A percentile compares a stretch with the other conserved stretches of the same genome.
phyloP scores from a whole-genome alignment of 2,888 invertebrate species.

The Cenopis cana region DNA sequence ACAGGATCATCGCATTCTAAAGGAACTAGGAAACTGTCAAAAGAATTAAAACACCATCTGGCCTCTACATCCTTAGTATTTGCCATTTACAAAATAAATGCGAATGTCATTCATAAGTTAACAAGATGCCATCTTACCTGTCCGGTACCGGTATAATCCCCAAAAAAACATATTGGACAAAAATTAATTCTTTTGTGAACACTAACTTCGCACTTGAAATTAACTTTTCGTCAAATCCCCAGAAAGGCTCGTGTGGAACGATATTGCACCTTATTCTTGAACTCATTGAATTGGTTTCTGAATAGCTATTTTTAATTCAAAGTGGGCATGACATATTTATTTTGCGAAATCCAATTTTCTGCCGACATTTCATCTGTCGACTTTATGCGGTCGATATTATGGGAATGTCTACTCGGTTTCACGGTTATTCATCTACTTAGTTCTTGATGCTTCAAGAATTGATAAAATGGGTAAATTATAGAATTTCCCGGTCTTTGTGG shows the following conservation, averaged over 20 bases:
- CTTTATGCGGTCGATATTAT: constrained; percentile 80
- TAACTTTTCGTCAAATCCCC: constrained; percentile 71
- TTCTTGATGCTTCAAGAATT: constrained; percentile 54
- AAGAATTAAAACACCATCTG: constrained; percentile 26
- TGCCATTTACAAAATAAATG: constrained; percentile 45
- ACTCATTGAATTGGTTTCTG: constrained; percentile 53
- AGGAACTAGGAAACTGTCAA: constrained; percentile 11
- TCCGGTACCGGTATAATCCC: constrained; percentile 66
- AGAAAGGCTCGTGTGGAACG: constrained; percentile 22
- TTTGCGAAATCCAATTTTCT: constrained; percentile 85
- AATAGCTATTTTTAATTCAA: constrained; percentile 59
- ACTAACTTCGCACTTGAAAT: constrained; percentile 76
- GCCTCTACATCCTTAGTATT: background rate
- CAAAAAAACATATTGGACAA: constrained; percentile 70
- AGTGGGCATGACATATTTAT: constrained; percentile 83
- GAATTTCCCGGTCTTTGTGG: background rate
- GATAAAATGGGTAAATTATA: constrained; percentile 44
- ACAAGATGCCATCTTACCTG: constrained; percentile 68
- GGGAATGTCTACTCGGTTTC: constrained; percentile 78
- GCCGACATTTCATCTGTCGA: constrained; percentile 84
- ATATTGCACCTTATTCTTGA: constrained; percentile 54
- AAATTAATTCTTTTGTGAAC: constrained; percentile 76
- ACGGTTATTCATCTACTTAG: constrained; percentile 70
- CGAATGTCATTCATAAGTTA: constrained; percentile 74
- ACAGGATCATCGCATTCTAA: background rate